Base-by-base conservation (phyloP, 2,797 vertebrate genomes). In the Apogon talboti region DNA sequence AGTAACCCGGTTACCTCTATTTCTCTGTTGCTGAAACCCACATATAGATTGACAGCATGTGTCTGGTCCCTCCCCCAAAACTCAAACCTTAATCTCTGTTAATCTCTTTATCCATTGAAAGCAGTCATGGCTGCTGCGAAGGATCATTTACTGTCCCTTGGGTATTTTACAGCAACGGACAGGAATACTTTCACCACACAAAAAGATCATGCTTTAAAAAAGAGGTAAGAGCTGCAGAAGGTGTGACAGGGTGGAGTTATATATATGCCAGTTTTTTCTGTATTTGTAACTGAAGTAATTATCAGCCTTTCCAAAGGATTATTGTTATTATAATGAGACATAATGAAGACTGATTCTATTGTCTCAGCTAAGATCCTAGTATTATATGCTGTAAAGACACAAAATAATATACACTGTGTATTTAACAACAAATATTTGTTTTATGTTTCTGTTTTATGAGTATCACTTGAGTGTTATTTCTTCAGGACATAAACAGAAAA, bases 31-130 rank as follows among this genome's bases (percentile, higher is more conserved):
- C 45, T 56, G 52, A 56, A 65, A 14, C 33, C 5, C n/a, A 33
- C 30, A 42, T 53, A 43, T 63, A 33, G 35, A 71, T 46, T 74
- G 74, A 51, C 43, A 57, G 61, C 21, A 51, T 43, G 30, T 50
- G 19, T 61, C 30, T 68, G 43, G 54, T 76, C 83, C 88, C 84
- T 65, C 74, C 78, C 78, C 47, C 54, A 14, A 66, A 56, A 71
- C 19, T 1, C 37, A 57, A 52, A 71, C 74, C 74, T 74, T 94
- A 94, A 94, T 94, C 93, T 84, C 13, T 47, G 59, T 81, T 94
- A 93, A 95, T 93, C 93, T 86, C 75, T 48, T 55, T 41, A 54
- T 77, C 43, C 7, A 71, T 66, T 70, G 65, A 76, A 55, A 78
- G 40, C 52, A 61, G 75, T 63, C 75, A 91, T 85, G 88, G 84